Conservation (phyloP, 2,888 invertebrate genomes). For the Ormyrus labotus region DNA sequence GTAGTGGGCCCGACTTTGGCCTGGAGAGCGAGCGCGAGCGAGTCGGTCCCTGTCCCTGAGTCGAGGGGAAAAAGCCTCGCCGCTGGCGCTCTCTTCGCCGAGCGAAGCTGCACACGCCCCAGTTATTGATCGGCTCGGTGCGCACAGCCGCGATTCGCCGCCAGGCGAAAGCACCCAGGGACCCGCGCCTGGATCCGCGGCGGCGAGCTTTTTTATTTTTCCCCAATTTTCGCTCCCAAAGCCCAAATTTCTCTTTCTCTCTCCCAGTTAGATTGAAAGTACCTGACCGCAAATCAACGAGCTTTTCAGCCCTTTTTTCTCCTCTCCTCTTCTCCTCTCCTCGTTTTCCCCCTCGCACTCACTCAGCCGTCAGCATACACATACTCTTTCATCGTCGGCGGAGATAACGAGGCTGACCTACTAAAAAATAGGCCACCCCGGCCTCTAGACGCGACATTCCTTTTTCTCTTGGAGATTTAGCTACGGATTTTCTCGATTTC, state of each 20-base stretch:
- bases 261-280: too few relatives aligned
- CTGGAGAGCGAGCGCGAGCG: slow-evolving; percentile 3
- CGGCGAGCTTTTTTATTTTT: too few relatives aligned
- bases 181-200: too few relatives aligned
- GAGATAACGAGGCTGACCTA: slow-evolving; percentile 65
- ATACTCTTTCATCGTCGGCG: slow-evolving; percentile 34
- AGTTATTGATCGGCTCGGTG: slow-evolving; percentile 70
- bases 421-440: slow-evolving; percentile 62
- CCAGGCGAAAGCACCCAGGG: too few relatives aligned
- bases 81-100: neutral
- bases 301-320: too few relatives aligned
- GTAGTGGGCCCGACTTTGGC: neutral
- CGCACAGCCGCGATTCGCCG: slow-evolving; percentile 21
- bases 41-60: neutral
- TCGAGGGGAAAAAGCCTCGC: neutral
- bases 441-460: slow-evolving; percentile 36
- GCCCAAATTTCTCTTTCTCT: too few relatives aligned
- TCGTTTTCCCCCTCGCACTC: slow-evolving; percentile 11
- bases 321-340: neutral
- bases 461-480: slow-evolving; percentile 30
- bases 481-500: slow-evolving; percentile 62
- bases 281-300: too few relatives aligned
- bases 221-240: too few relatives aligned
- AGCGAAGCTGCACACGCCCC: slow-evolving; percentile 64
- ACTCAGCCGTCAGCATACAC: neutral